Conservation (phyloP, 2,888 invertebrate species). For the Tiliacea aurago region DNA sequence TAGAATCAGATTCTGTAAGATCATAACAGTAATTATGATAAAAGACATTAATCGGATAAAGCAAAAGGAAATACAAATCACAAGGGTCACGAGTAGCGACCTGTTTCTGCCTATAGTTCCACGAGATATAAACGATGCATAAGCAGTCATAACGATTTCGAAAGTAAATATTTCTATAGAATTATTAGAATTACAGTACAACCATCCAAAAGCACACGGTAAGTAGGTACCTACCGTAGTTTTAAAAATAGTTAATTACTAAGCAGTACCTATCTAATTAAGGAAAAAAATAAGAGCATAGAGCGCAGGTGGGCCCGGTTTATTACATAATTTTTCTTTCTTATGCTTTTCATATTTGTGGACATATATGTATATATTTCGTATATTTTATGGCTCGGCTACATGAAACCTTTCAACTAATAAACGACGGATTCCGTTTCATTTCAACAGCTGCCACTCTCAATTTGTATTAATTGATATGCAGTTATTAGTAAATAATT, state of each 20-base stretch:
- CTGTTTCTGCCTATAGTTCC: no score
- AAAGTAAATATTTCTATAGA: not conserved
- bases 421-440: not conserved
- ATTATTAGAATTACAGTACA: not conserved
- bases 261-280: slow-evolving; percentile 10
- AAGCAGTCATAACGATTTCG: not conserved
- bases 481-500: not conserved
- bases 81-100: not conserved
- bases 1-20: not conserved
- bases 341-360: slow-evolving; percentile 18
- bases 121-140: not conserved
- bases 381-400: slow-evolving; percentile 3
- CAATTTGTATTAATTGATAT: not conserved
- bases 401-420: slow-evolving; percentile 22
- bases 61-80: not conserved
- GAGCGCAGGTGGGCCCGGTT: slow-evolving; percentile 5
- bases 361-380: slow-evolving; percentile 6
- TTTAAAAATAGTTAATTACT: slow-evolving; percentile 7
- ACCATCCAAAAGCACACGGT: not conserved
- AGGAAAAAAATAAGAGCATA: slow-evolving; percentile 28
- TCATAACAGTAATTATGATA: not conserved
- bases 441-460: not conserved
- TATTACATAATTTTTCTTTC: slow-evolving; percentile 20
- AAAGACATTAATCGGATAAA: not conserved
- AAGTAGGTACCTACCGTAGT: not conserved